Base-by-base conservation (phyloP, 2,888 invertebrate species). In the Halocaridina rubra region DNA sequence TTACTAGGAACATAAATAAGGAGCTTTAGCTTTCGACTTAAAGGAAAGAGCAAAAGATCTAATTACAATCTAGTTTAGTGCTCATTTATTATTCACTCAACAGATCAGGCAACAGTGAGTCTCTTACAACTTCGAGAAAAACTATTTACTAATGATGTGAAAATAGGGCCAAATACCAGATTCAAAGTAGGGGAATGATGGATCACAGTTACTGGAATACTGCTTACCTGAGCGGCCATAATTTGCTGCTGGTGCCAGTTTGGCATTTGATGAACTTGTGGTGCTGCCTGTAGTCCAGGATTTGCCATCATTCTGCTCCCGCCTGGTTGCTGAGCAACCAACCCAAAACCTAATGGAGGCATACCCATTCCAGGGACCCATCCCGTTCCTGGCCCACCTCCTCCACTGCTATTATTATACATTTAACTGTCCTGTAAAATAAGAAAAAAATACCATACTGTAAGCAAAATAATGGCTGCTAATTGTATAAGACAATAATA, bases 281-380 rank as follows among this genome's bases (percentile, higher is more conserved):
- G 64, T 19, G 39, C 75, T 30, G 57, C 10, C n/a, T 69, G 69
- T n/a, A 10, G 69, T 2, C 57, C 59, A 22, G 53, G 29, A n/a
- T n/a, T n/a, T n/a, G 39, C 24, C 67, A 61, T 32, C 24, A 57
- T 32, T 22, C 32, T 29, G 22, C 39, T n/a, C 16, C 22, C 33
- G 32, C 8, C 10, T n/a, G 82, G 82, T 30, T 84, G 82, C 53
- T 84, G 82, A 2, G 78, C 71, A 59, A 84, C 82, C 33, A 84
- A 71, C 19, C 82, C 82, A 24, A 72, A 84, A 7, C 82, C 82
- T 32, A 84, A 22, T 3, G 82, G 82, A 4, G 82, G 82, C 82
- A 84, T 84, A n/a, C 16, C 75, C 19, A 77, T 33, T 19, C 82
- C 82, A 1, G 72, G 82, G 10, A 71, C 78, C 82, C 82, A 84